These are phyloP conservation scores for Melolontha melolontha DNA, from an alignment of 2,888 invertebrate species.

Conservation along the genomic window DNA sequence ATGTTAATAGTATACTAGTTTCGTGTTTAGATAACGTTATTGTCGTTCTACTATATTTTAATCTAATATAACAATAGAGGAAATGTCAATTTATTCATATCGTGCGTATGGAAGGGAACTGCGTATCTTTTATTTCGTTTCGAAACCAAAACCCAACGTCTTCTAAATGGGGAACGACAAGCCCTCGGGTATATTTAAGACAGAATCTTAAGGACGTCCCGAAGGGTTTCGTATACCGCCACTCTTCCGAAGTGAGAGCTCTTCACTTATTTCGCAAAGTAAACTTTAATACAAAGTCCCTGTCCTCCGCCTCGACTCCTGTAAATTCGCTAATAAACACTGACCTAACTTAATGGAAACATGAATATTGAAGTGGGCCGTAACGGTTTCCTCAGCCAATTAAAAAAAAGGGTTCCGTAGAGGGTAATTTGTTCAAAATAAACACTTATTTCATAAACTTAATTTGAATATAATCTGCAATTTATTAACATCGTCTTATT, in stretches of 20 bases:
- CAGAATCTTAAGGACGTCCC: conserved; percentile 31
- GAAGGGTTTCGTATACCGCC: conserved; percentile 13
- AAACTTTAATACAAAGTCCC: conserved; percentile 24
- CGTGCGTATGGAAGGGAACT: neutral
- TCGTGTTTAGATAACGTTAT: too few relatives aligned
- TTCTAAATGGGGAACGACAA: conserved; percentile 22
- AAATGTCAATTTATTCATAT: too few relatives aligned
- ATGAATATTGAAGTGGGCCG: conserved; percentile 28
- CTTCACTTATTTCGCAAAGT: conserved; percentile 27
- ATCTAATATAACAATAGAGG: too few relatives aligned
- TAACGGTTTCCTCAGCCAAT: conserved; percentile 18
- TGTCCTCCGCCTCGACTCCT: conserved; percentile 16
- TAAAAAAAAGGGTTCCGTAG: conserved; percentile 4
- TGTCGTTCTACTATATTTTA: too few relatives aligned
- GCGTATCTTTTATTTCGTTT: conserved; percentile 4
- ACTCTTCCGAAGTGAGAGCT: conserved; percentile 16
- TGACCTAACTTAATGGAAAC: conserved; percentile 32
- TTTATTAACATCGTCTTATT: too few relatives aligned
- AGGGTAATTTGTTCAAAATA: conserved; percentile 22
- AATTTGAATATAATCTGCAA: too few relatives aligned
- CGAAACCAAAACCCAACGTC: neutral
- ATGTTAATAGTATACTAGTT: too few relatives aligned
- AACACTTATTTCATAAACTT: neutral
- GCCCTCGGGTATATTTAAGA: conserved; percentile 31
- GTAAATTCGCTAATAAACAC: conserved; percentile 33